Conservation (phyloP, 2,888 invertebrate species). For the Harpalus rubripes region DNA sequence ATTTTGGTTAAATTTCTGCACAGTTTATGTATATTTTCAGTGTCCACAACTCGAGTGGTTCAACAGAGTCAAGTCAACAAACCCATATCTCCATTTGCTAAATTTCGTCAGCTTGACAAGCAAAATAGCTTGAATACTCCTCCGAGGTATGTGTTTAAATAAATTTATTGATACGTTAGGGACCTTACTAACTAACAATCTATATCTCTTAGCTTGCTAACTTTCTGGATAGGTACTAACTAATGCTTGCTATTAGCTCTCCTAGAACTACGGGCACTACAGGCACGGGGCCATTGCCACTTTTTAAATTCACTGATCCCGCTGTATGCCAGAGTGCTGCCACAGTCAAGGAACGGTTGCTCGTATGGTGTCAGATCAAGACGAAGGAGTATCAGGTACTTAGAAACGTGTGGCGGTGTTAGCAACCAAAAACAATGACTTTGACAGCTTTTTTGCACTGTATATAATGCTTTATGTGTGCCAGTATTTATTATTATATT, state of each 20-base stretch:
- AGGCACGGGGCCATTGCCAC: constrained; percentile 77
- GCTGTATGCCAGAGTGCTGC: constrained; percentile 94
- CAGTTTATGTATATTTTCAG: too few relatives aligned
- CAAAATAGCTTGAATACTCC: constrained; percentile 87
- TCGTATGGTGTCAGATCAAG: constrained; percentile 98
- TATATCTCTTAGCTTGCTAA: constrained; percentile 29
- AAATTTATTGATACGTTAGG: neutral
- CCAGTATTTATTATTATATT: too few relatives aligned
- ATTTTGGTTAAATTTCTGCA: too few relatives aligned
- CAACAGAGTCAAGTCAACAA: constrained; percentile 80
- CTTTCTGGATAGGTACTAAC: constrained; percentile 44
- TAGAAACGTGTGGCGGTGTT: neutral
- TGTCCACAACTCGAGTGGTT: constrained; percentile 54
- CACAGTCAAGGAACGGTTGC: constrained; percentile 97
- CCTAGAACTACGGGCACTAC: constrained; percentile 84
- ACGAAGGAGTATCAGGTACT: constrained; percentile 98
- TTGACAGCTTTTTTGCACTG: too few relatives aligned
- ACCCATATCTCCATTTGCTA: constrained; percentile 92
- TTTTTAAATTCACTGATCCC: constrained; percentile 95
- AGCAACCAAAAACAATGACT: too few relatives aligned
- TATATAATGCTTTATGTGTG: too few relatives aligned
- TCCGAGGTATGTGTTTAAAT: constrained; percentile 85
- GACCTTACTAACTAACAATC: neutral
- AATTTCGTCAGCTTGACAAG: constrained; percentile 94
- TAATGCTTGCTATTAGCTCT: constrained; percentile 80